Percentiles rank a stretch among this genome's conserved stretches.
These are phyloP conservation scores for Apodemia hepburni DNA, from an alignment of 2,888 invertebrate species.

Conservation along the genomic window DNA sequence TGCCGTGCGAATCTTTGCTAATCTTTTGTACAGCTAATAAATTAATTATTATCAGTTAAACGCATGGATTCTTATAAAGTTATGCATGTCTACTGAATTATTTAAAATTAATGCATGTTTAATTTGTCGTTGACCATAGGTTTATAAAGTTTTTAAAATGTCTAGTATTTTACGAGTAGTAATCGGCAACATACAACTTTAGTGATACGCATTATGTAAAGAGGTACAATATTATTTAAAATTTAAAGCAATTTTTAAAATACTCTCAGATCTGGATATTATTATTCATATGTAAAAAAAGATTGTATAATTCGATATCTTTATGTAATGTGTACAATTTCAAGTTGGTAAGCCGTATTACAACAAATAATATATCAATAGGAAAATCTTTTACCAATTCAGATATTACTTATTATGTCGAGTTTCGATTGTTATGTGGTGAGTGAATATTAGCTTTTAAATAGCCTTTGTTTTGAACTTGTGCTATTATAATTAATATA, in stretches of 20 bases:
- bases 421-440: conserved; percentile 27
- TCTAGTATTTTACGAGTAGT: conserved; percentile 3
- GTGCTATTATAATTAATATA: conserved; percentile 64
- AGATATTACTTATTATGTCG: conserved; percentile 11
- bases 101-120: conserved; percentile 27
- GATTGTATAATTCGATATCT: not conserved
- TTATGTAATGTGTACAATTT: conserved; percentile 2
- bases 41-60: conserved; percentile 18
- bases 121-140: conserved; percentile 25
- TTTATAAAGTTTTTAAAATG: conserved; percentile 7
- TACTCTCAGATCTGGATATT: conserved; percentile 10
- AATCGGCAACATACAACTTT: not conserved
- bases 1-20: conserved; percentile 42
- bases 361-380: conserved; percentile 6
- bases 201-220: not conserved
- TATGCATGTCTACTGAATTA: conserved; percentile 33
- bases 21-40: conserved; percentile 27
- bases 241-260: not conserved
- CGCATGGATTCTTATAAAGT: conserved; percentile 18
- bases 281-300: not conserved
- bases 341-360: not conserved
- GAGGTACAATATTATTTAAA: not conserved
- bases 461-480: conserved; percentile 41
- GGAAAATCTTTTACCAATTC: conserved; percentile 13
- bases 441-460: conserved; percentile 47